Base-by-base conservation (phyloP, 2,797 vertebrate genomes). In the Nyctalus aviator region DNA sequence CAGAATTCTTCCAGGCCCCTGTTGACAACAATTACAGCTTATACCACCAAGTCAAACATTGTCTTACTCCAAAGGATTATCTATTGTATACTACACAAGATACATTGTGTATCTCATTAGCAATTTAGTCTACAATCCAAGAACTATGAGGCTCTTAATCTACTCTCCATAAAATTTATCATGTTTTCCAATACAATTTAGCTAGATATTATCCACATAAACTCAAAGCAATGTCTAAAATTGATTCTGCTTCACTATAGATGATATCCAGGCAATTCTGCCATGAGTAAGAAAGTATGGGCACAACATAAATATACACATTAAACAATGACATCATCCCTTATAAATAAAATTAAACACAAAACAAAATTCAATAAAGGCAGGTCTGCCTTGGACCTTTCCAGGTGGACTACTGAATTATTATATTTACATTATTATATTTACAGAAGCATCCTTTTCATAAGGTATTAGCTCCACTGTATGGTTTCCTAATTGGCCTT, bases 1-100 rank as follows among this genome's bases (percentile, higher is more conserved):
- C 64, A 93, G 99, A 99, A 91, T 98, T 99, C 96, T 98, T 99
- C 99, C 99, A 99, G 8, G 99, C 94, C 97, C 99, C 99, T 98
- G 30, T 91, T 87, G 97, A 71, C 30, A 62, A 94, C 76, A 71
- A 77, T 18, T 32, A 88, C 77, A 15, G 1, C 62, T 82, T 90
- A 94, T 0, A 97, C n/a, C 53, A 71, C n/a, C 79, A 69, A 87
- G 62, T 93, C 57, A 95, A 93, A 90, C 14, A 85, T 0, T 1
- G 5, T 66, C 72, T 88, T 55, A 94, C 9, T 79, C 44, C 72
- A 73, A 88, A 76, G 48, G 30, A 90, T 62, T 88, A 41, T 75
- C 18, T 66, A 32, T n/a, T 78, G 14, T 71, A 10, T 85, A 55
- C 6, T 9, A 53, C 32, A 62, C 3, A 82, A 91, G 27, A 76